Conservation (phyloP, 2,888 invertebrate genomes). For the Pyrocoelia pectoralis region DNA sequence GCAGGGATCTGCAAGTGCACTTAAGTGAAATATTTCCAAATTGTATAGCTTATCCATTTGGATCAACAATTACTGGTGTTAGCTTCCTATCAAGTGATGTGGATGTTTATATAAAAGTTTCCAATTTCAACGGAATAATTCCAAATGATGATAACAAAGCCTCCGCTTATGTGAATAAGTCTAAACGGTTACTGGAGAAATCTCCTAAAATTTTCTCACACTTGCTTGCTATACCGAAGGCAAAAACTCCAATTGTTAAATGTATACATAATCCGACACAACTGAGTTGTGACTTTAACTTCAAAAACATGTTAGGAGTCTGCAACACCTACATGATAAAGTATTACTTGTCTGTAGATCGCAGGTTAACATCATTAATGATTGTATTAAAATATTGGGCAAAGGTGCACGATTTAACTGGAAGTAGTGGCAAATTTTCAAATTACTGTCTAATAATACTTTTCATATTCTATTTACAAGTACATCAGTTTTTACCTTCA, state of each 20-base stretch:
- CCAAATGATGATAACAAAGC: slow-evolving; percentile 44
- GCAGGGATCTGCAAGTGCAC: slow-evolving; percentile 59
- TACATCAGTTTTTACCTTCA: slow-evolving; percentile 64
- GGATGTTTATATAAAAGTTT: slow-evolving; percentile 70
- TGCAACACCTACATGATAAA: slow-evolving; percentile 73
- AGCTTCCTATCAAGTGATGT: slow-evolving; percentile 76
- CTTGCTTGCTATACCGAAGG: slow-evolving; percentile 71
- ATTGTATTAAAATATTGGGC: slow-evolving; percentile 79
- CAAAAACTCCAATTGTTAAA: slow-evolving; percentile 82
- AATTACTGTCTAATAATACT: slow-evolving; percentile 76
- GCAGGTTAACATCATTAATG: slow-evolving; percentile 67
- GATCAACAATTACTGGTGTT: slow-evolving; percentile 77
- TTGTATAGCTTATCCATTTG: slow-evolving; percentile 68
- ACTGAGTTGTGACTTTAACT: slow-evolving; percentile 75
- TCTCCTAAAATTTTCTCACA: slow-evolving; percentile 61
- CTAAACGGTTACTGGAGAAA: slow-evolving; percentile 41
- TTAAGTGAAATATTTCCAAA: slow-evolving; percentile 59
- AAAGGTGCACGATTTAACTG: slow-evolving; percentile 66
- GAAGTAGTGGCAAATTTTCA: slow-evolving; percentile 64
- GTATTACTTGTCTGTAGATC: slow-evolving; percentile 67
- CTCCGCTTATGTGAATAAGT: slow-evolving; percentile 41
- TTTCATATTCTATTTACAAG: slow-evolving; percentile 76
- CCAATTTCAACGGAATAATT: slow-evolving; percentile 33
- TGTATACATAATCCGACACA: slow-evolving; percentile 69
- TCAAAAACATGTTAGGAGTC: slow-evolving; percentile 74